Evolutionary conservation across 2,113 vertebrate genomes (phyloP), one percentile per base, ranked within the genome.

Genomic region (Hydrochoerus hydrochaeris): DNA sequence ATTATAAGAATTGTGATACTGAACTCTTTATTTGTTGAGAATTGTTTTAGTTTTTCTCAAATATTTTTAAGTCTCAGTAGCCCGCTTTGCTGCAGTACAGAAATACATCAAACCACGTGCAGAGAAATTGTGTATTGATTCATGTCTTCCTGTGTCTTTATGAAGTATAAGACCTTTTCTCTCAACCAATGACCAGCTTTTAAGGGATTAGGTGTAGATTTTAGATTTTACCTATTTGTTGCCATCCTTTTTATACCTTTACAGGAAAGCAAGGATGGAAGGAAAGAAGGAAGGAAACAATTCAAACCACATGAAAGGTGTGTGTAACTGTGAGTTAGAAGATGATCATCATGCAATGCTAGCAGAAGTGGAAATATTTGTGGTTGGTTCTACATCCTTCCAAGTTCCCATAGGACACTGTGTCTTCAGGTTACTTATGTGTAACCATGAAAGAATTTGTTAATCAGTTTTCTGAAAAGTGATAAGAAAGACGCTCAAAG

Each of bases 21-120:
- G 22, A 91, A 67, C 24, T 92, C 92, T 69, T 69, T 35, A 13
- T 63, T 38, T 73, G 9, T 67, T 58, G 14, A 19, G 30, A 89
- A 1, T 54, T 96, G 62, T 54, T 24, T 77, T 81, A 65, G 44
- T 69, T 92, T 92, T 94, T 60, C 80, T 94, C 46, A 78, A 82
- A 75, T 32, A 60, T 85, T 88, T 85, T 88, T 9, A 93, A 80
- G 16, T 54, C 3, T 38, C 41, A 4, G 20, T 35, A 41, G 71
- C 46, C 54, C 75, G 77, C 30, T 32, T 63, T 67, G 28, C 54
- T 67, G 28, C 1, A 7, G 60, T 46, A 69, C 85, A 89, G 82
- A 62, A 5, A 52, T 7, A 73, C 67, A 81, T 85, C 57, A 78
- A 19, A 73, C 11, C 17, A 86, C 73, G 44, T 41, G 5, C 44